These are phyloP conservation scores for Spizaetus ornatus DNA, from an alignment of 2,113 vertebrate genomes.

Conservation along the genomic window DNA sequence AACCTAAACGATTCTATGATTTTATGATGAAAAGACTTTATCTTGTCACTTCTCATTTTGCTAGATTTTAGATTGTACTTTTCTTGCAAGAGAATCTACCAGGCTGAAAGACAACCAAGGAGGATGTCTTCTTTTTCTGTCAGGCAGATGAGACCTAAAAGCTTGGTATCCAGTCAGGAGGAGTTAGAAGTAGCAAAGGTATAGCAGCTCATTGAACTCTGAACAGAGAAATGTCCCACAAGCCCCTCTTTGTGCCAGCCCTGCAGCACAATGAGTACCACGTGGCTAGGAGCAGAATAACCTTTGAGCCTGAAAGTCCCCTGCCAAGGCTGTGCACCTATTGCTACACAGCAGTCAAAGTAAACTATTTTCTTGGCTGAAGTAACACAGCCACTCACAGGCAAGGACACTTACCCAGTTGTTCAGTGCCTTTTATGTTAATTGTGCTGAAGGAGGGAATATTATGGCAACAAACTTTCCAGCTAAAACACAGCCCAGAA, in stretches of 20 bases:
- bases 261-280: accelerated
- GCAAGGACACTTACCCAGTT: not conserved
- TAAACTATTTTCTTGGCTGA: not conserved
- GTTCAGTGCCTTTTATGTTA: not conserved
- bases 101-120: not conserved
- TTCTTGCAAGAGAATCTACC: not conserved
- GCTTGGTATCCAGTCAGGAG: not conserved
- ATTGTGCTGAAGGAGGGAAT: not conserved
- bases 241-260: not conserved
- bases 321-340: not conserved
- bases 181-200: not conserved
- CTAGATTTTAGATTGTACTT: not conserved
- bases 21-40: not conserved
- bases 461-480: not conserved
- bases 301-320: not conserved
- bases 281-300: not conserved
- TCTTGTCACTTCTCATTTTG: not conserved
- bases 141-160: not conserved
- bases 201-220: not conserved
- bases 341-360: not conserved
- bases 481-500: not conserved
- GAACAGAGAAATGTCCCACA: not conserved
- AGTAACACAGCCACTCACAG: not conserved
- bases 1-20: no score
- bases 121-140: not conserved